These are phyloP conservation scores for Pangasianodon gigas DNA, from an alignment of 2,113 vertebrate species.

Conservation along the genomic window DNA sequence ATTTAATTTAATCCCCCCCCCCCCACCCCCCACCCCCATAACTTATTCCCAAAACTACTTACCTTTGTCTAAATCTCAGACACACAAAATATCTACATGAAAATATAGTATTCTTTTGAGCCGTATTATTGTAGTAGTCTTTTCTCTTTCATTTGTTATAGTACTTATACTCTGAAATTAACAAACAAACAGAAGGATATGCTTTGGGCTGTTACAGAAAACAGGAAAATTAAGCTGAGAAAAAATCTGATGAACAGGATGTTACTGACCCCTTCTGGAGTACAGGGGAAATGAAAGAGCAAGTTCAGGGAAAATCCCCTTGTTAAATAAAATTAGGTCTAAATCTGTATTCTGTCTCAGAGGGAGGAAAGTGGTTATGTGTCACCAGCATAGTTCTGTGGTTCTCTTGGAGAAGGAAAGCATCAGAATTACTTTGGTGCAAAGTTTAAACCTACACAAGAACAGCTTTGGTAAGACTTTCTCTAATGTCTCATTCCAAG, in stretches of 20 bases:
- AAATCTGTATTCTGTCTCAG: background rate
- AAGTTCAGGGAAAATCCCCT: background rate
- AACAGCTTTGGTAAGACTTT: background rate
- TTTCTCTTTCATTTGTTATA: background rate
- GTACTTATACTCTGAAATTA: background rate
- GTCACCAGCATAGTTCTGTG: background rate
- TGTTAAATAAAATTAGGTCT: background rate
- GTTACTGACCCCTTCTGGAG: conserved; percentile 47
- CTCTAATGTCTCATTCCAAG: background rate
- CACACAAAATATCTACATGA: background rate
- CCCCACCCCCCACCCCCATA: too few species aligned
- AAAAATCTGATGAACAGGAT: background rate
- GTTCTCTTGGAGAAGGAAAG: background rate
- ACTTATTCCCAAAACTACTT: background rate
- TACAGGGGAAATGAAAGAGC: background rate
- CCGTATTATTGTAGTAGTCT: background rate
- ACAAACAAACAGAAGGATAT: background rate
- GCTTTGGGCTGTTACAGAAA: background rate
- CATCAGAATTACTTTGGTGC: background rate
- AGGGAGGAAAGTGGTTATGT: background rate
- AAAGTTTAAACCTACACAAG: background rate
- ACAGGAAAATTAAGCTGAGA: background rate
- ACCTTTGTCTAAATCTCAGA: background rate
- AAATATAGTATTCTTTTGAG: background rate
- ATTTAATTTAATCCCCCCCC: too few species aligned